Conservation (phyloP, 2,888 invertebrate species). For the Dicranocentrus wangi region DNA sequence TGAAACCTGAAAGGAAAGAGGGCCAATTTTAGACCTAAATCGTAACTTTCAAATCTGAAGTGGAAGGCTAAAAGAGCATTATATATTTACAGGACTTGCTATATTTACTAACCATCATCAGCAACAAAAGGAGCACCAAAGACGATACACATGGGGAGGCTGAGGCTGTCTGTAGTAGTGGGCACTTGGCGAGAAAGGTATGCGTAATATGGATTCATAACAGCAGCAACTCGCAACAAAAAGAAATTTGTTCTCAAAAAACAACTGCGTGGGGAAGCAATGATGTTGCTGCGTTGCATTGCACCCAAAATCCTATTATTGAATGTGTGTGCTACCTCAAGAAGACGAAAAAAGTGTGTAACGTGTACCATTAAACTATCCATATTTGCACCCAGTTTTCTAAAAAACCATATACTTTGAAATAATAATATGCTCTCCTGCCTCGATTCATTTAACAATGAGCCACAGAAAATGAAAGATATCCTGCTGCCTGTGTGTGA, state of each 20-base stretch:
- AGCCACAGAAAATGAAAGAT: slow-evolving; percentile 3
- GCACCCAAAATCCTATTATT: background rate
- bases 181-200: slow-evolving; percentile 9
- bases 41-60: slow-evolving; percentile 16
- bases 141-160: too few species aligned
- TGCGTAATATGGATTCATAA: slow-evolving; percentile 11
- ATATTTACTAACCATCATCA: background rate
- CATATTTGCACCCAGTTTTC: slow-evolving; percentile 17
- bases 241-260: slow-evolving; percentile 16
- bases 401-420: background rate
- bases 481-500: slow-evolving; percentile 5
- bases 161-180: background rate
- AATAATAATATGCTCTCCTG: slow-evolving; percentile 3
- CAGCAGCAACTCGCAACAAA: slow-evolving; percentile 4
- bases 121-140: background rate
- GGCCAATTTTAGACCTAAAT: slow-evolving; percentile 41
- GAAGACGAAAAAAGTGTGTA: background rate
- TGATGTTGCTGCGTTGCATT: background rate
- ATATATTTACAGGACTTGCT: background rate
- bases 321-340: background rate
- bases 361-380: background rate
- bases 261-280: background rate
- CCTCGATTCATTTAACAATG: slow-evolving; percentile 13
- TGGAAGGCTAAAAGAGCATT: slow-evolving; percentile 6
- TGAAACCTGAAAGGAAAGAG: slow-evolving; percentile 40